Conservation (phyloP, 2,113 vertebrate species). For the Salvelinus namaycush region DNA sequence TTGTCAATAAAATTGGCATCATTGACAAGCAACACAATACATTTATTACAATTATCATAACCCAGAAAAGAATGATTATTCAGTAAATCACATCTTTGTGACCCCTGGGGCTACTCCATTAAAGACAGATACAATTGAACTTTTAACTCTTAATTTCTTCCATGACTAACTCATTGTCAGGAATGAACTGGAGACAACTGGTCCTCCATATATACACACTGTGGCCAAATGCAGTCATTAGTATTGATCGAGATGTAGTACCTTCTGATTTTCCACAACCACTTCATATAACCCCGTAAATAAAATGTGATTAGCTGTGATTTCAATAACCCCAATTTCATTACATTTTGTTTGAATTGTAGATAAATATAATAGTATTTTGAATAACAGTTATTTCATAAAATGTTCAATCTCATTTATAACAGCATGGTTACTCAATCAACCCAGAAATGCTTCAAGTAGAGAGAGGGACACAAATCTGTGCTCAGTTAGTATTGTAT, state of each 20-base stretch:
- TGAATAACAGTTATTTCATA: constrained; percentile 33
- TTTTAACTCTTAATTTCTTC: constrained; percentile 31
- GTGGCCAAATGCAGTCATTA: constrained; percentile 13
- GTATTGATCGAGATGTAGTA: constrained; percentile 27
- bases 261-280: constrained; percentile 30
- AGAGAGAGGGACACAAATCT: constrained; percentile 37
- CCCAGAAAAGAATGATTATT: constrained; percentile 68
- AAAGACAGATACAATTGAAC: constrained; percentile 63
- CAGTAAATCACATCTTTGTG: constrained; percentile 86
- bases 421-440: constrained; percentile 36
- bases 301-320: background rate
- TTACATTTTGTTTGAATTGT: constrained; percentile 32
- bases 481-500: no score
- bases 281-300: constrained; percentile 42
- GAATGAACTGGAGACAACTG: background rate
- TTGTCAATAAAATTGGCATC: no score
- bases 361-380: constrained; percentile 41
- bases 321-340: background rate
- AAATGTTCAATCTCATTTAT: constrained; percentile 23
- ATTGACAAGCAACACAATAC: constrained; percentile 23
- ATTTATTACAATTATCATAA: constrained; percentile 81
- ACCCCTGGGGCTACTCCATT: constrained; percentile 63
- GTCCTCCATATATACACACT: constrained; percentile 12
- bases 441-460: constrained; percentile 67
- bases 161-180: background rate